Base-by-base conservation (phyloP, 1,140 invertebrate species). In the Lasioglossum albipes region DNA sequence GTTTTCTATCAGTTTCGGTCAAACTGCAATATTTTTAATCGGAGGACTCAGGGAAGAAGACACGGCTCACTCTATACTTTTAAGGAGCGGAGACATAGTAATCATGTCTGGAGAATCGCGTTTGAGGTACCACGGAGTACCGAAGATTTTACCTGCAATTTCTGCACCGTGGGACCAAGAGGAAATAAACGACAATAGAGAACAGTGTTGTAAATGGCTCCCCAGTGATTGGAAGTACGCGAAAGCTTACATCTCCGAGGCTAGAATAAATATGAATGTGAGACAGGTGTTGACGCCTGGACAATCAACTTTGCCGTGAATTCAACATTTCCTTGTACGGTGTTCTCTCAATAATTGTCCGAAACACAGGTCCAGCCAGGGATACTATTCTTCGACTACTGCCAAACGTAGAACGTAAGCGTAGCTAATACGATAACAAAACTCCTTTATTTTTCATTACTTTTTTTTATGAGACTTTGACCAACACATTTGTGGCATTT, bases 1-100 rank as follows among this genome's bases (percentile, higher is more conserved):
- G 20, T 95, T 99, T 88, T 99, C 98, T 1, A 95, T 98, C 89
- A 98, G 97, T 93, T 98, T 98, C 93, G 97, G 97, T 0, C 97
- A 97, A 91, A 95, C 95, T 84, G 97, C 97, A 13, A 95, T 98
- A 86, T 98, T 98, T 93, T 91, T 98, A 57, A 95, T 98, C 83
- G 97, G 97, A 22, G 97, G 97, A 42, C 85, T 87, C 77, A 95
- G 93, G 0, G 95, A 96, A 86, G 94, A 95, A 62, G 94, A 95
- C 65, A 91, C 94, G 77, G 96, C 97, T 10, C 91, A 94, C 16
- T 95, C 97, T 3, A 89, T 98, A 41, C 94, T 95, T 86, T 89
- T 98, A 10, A 91, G 95, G 59, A 97, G 96, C 92, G 97, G 97
- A 12, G 97, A 98, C 93, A 93, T 98, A 78, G 85, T 97, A 7